Evolutionary conservation across 2,888 invertebrate genomes (phyloP).

Genomic region (Archaeoteleia sp.): DNA sequence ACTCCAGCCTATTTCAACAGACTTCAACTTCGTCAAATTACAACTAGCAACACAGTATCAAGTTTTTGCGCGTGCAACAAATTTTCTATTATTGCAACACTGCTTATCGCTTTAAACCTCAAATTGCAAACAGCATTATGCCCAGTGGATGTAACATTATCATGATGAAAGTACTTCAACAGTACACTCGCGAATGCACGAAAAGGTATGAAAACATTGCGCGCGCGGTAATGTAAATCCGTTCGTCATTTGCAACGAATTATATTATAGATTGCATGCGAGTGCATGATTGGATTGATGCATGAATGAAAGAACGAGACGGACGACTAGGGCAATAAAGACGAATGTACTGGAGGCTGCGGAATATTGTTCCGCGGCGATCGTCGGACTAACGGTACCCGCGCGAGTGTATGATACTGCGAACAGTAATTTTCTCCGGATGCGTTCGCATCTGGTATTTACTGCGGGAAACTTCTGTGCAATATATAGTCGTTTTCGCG

Average conservation of each 20-base stretch:
- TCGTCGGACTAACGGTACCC: conserved; percentile 23
- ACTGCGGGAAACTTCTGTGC: conserved; percentile 41
- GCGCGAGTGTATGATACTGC: neutral
- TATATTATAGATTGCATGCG: conserved; percentile 4
- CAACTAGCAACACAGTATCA: no score
- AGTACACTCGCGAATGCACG: no score
- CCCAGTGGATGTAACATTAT: no score
- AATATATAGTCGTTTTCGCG: conserved; percentile 39
- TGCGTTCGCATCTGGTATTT: conserved; percentile 45
- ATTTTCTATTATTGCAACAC: no score
- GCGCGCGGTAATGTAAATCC: neutral
- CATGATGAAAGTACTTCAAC: no score
- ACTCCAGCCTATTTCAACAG: no score
- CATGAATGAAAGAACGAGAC: conserved; percentile 1
- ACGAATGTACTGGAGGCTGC: neutral
- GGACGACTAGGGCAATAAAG: neutral
- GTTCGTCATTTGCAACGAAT: conserved; percentile 3
- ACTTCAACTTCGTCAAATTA: no score
- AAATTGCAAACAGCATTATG: no score
- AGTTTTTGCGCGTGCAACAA: no score
- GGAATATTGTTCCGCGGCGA: conserved; percentile 18
- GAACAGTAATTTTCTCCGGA: conserved; percentile 47
- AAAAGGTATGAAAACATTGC: no score
- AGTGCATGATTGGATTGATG: conserved; percentile 2
- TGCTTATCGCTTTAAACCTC: no score